These are phyloP conservation scores for Chaitophorus viminalis DNA, from an alignment of 2,888 invertebrate genomes.

Conservation along the genomic window DNA sequence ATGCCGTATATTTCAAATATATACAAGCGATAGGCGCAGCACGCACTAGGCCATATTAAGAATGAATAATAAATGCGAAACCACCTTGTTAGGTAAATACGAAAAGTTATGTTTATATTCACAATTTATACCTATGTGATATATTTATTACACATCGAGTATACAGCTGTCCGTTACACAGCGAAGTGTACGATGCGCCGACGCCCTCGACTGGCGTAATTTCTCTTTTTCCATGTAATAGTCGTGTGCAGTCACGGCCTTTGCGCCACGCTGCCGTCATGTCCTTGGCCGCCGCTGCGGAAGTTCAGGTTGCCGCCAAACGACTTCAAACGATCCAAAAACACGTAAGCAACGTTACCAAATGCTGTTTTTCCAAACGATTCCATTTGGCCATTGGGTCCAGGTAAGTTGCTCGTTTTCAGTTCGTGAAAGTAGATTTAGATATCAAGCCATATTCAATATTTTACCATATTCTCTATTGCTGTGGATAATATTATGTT, in stretches of 20 bases:
- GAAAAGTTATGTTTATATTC: too few species aligned
- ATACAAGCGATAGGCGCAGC: too few species aligned
- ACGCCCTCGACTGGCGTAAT: background rate
- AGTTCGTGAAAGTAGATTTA: too few species aligned
- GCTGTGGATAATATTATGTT: too few species aligned
- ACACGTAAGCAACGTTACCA: conserved; percentile 69
- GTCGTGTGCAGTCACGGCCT: conserved; percentile 23
- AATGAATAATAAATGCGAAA: background rate
- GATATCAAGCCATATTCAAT: too few species aligned
- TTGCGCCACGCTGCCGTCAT: conserved; percentile 35
- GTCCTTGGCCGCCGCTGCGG: conserved; percentile 12
- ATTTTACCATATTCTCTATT: too few species aligned
- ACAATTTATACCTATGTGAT: too few species aligned
- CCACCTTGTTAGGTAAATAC: too few species aligned
- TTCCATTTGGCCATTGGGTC: conserved; percentile 74
- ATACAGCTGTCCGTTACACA: background rate
- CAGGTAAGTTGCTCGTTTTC: conserved; percentile 69
- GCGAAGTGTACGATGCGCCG: background rate
- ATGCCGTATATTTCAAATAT: too few species aligned
- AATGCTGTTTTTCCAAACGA: conserved; percentile 74
- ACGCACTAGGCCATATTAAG: too few species aligned
- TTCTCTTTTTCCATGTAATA: background rate
- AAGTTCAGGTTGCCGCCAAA: conserved; percentile 4
- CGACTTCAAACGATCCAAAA: conserved; percentile 63
- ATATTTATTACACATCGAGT: background rate